A percentile compares a stretch with the other conserved stretches of the same genome.
Evolutionary conservation across 2,888 invertebrate genomes (phyloP).

Genomic region (Iselma pallidipennis): DNA sequence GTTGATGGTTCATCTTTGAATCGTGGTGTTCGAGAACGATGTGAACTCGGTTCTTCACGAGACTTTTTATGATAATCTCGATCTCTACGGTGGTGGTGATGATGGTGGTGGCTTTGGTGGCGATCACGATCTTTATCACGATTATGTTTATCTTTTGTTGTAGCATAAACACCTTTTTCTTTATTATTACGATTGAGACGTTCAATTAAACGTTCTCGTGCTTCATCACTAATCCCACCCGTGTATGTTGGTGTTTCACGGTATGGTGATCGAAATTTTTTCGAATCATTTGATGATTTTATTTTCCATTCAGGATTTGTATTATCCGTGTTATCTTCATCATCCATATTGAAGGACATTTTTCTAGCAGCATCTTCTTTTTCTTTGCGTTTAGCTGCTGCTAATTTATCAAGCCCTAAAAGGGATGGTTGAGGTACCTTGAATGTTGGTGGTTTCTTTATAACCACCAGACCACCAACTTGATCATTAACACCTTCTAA

Average conservation of each 20-base stretch:
- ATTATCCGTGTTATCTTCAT: constrained; percentile 56
- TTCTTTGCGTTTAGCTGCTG: constrained; percentile 71
- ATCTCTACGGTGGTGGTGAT: constrained; percentile 47
- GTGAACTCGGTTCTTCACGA: constrained; percentile 33
- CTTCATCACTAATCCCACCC: constrained; percentile 85
- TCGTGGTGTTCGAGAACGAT: constrained; percentile 57
- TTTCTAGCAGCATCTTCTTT: constrained; percentile 65
- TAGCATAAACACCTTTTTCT: constrained; percentile 73
- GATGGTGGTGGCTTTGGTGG: constrained; percentile 1
- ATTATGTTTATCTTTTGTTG: constrained; percentile 60
- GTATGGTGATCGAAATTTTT: constrained; percentile 77
- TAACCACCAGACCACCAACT: constrained; percentile 72
- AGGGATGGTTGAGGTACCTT: constrained; percentile 78
- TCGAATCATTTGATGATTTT: constrained; percentile 48
- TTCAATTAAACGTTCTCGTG: constrained; percentile 72
- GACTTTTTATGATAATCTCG: constrained; percentile 49
- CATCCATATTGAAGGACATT: constrained; percentile 64
- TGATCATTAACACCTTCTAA: constrained; percentile 69
- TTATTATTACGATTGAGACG: constrained; percentile 60
- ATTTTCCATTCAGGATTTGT: constrained; percentile 45
- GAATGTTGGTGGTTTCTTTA: constrained; percentile 71
- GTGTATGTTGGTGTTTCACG: constrained; percentile 95
- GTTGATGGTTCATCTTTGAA: constrained; percentile 88
- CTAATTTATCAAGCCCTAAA: constrained; percentile 83
- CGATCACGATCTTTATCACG: constrained; percentile 39